A percentile compares a stretch with the other conserved stretches of the same genome.
These are phyloP conservation scores for Amblyornis subalaris DNA, from an alignment of 2,113 vertebrate species.

Conservation along the genomic window DNA sequence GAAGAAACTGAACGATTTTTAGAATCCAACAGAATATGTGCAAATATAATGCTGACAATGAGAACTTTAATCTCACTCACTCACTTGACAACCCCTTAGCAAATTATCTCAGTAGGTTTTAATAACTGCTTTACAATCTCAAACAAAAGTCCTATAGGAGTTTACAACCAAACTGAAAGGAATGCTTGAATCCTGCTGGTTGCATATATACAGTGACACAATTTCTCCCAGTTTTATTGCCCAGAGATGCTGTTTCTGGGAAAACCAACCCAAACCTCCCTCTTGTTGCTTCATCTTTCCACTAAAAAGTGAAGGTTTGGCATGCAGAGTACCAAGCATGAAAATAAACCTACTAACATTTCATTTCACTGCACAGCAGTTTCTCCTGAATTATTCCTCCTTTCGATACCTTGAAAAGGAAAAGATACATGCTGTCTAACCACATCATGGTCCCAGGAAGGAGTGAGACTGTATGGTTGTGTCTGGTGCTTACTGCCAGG, in stretches of 20 bases:
- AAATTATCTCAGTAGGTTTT: background rate
- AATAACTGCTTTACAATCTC: background rate
- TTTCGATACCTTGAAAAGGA: background rate
- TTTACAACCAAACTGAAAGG: slow-evolving; percentile 13
- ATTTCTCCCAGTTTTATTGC: background rate
- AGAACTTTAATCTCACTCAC: background rate
- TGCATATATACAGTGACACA: background rate
- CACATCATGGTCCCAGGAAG: background rate
- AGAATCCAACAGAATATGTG: background rate
- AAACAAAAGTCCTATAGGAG: background rate
- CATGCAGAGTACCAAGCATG: background rate
- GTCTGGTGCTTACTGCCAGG: background rate
- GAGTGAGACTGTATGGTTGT: fast-evolving
- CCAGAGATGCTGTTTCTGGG: background rate
- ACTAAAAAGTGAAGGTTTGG: background rate
- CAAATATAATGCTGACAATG: background rate
- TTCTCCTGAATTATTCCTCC: background rate
- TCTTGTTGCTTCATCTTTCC: background rate
- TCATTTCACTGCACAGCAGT: background rate
- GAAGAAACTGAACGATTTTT: background rate
- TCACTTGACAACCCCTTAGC: background rate
- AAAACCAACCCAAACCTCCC: background rate
- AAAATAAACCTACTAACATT: background rate
- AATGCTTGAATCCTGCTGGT: background rate
- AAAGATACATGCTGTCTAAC: fast-evolving